Conservation (phyloP, 2,888 invertebrate genomes). For the Pediacus dermestoides region DNA sequence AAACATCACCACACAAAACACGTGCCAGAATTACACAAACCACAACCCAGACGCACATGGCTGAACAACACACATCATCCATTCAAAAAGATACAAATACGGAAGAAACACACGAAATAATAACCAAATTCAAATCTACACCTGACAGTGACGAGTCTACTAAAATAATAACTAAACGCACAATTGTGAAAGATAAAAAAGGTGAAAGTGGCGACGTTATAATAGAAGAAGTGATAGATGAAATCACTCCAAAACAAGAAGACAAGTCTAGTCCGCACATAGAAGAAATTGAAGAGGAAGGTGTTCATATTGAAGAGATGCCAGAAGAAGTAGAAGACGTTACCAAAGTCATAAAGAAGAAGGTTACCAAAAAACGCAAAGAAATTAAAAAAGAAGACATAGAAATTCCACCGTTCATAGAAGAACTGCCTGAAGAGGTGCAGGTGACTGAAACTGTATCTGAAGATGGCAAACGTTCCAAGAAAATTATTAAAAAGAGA, state of each 20-base stretch:
- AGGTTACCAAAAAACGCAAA: too few species aligned
- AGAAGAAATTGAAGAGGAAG: slow-evolving; percentile 27
- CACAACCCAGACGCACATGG: slow-evolving; percentile 37
- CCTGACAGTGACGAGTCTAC: slow-evolving; percentile 55
- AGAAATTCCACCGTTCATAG: slow-evolving; percentile 37
- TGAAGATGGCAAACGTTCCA: slow-evolving; percentile 43
- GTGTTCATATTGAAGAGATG: slow-evolving; percentile 28
- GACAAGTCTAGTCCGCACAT: too few species aligned
- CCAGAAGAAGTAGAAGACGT: slow-evolving; percentile 26
- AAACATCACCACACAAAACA: slow-evolving; percentile 46
- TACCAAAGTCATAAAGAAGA: slow-evolving; percentile 10
- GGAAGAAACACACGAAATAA: slow-evolving; percentile 59
- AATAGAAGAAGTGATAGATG: slow-evolving; percentile 53
- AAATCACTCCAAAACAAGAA: slow-evolving; percentile 34
- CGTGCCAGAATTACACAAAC: slow-evolving; percentile 46
- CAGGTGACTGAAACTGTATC: slow-evolving; percentile 37
- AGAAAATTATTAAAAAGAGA: slow-evolving; percentile 38
- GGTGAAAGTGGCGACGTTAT: slow-evolving; percentile 53
- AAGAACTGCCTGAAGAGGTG: slow-evolving; percentile 26
- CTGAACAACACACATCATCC: slow-evolving; percentile 44
- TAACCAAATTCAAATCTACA: slow-evolving; percentile 56
- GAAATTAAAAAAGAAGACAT: too few species aligned
- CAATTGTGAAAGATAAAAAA: slow-evolving; percentile 49
- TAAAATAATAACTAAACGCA: slow-evolving; percentile 57
- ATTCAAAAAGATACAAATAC: slow-evolving; percentile 40